Evolutionary conservation across 2,113 vertebrate species (phyloP).

Genomic region (Suncus etruscus): DNA sequence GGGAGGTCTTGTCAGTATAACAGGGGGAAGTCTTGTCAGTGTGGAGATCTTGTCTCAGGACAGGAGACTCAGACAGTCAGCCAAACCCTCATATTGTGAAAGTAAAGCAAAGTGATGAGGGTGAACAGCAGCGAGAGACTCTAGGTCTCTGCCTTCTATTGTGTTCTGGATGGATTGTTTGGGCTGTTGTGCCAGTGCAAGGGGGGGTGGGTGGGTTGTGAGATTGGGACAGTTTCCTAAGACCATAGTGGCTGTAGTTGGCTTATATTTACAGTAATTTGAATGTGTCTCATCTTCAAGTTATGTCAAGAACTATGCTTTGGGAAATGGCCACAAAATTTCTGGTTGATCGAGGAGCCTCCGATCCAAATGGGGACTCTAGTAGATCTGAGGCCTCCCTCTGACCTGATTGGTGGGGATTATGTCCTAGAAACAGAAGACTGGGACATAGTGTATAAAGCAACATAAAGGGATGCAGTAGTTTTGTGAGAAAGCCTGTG

Average conservation of each 20-base stretch:
- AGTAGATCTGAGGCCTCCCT: conserved; percentile 11
- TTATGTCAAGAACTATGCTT: conserved; percentile 49
- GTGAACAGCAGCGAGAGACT: neutral
- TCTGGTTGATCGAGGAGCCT: neutral
- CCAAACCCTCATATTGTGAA: neutral
- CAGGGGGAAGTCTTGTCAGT: neutral
- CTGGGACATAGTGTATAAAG: neutral
- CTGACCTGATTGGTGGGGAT: neutral
- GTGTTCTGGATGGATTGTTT: neutral
- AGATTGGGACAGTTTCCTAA: conserved; percentile 43
- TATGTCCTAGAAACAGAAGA: neutral
- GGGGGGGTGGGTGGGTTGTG: neutral
- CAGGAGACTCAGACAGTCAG: no score
- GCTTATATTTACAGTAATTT: conserved; percentile 44
- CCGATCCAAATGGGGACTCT: neutral
- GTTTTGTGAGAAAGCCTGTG: conserved; percentile 34
- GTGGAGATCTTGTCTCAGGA: neutral
- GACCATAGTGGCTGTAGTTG: conserved; percentile 1
- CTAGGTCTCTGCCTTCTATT: neutral
- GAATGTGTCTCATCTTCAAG: neutral
- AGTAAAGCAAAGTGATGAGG: neutral
- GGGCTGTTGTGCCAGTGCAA: neutral
- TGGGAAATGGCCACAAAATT: conserved; percentile 39
- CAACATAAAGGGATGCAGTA: neutral
- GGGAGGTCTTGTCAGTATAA: neutral